Evolutionary conservation across 2,113 vertebrate genomes (phyloP).

Genomic region (Cyanoliseus patagonus): DNA sequence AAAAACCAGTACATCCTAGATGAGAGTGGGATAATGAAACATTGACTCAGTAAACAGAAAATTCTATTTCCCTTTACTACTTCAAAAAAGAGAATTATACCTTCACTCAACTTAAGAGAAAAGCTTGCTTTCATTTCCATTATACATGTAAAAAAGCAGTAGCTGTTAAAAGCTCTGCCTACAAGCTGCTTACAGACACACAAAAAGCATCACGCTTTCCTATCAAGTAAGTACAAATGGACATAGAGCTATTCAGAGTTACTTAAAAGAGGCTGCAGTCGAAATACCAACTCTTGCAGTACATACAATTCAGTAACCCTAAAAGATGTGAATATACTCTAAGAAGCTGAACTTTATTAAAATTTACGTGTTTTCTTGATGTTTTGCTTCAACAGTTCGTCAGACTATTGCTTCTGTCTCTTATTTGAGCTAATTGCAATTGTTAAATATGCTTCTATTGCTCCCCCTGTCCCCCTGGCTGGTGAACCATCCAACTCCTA

Average conservation of each 20-base stretch:
- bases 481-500: background rate
- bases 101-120: background rate
- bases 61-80: background rate
- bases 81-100: background rate
- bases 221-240: background rate
- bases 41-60: background rate
- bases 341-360: background rate
- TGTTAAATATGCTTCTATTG: background rate
- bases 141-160: background rate
- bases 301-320: background rate
- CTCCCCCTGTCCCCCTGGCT: background rate
- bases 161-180: background rate
- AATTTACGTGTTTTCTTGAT: background rate
- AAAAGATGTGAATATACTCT: background rate
- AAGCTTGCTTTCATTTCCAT: background rate
- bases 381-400: background rate
- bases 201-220: fast-evolving
- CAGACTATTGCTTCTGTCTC: background rate
- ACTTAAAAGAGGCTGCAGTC: background rate
- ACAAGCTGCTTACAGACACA: background rate
- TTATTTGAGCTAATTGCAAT: background rate
- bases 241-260: background rate
- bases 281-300: background rate
- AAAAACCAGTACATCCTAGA: background rate
- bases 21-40: background rate